Evolutionary conservation across 2,888 invertebrate genomes (phyloP).

Genomic region (Priapulus caudatus): DNA sequence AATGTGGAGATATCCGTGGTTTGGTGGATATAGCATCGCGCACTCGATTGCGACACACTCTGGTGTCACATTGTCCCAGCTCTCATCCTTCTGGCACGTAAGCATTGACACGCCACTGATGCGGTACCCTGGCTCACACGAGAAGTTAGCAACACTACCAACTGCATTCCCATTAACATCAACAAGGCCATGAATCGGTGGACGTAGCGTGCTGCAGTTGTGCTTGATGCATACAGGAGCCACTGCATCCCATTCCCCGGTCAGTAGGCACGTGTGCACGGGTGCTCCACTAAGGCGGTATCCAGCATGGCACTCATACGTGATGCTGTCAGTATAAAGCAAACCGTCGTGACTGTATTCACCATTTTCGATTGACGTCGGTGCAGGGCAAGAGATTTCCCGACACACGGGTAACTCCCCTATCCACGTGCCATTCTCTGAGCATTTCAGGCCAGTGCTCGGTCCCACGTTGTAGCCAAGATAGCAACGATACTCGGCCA

Average conservation of each 20-base stretch:
- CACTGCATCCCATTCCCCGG: constrained; percentile 16
- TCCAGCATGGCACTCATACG: background rate
- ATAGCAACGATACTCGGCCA: constrained; percentile 19
- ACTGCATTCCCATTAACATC: too few relatives aligned
- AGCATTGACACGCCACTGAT: constrained; percentile 15
- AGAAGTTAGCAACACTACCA: constrained; percentile 38
- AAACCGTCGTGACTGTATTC: background rate
- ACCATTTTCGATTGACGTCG: constrained; percentile 21
- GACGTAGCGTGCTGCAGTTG: background rate
- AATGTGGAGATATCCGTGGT: too few relatives aligned
- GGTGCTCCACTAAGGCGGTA: constrained; percentile 13
- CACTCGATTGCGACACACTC: constrained; percentile 41
- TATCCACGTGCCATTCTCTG: constrained; percentile 13
- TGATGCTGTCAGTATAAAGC: background rate
- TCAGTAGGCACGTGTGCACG: constrained; percentile 14
- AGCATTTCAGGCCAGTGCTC: constrained; percentile 10
- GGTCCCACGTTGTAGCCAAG: constrained; percentile 23
- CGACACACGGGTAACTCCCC: constrained; percentile 29
- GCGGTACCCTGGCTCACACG: constrained; percentile 24
- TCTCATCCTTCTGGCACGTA: constrained; percentile 47
- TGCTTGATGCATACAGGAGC: constrained; percentile 15
- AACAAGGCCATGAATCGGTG: too few relatives aligned
- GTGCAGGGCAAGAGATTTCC: constrained; percentile 23
- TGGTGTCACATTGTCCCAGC: constrained; percentile 43
- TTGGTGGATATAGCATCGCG: too few relatives aligned